Percentiles rank a stretch among this genome's conserved stretches.
Conservation (phyloP, 2,113 vertebrate genomes). For the Passer montanus region DNA sequence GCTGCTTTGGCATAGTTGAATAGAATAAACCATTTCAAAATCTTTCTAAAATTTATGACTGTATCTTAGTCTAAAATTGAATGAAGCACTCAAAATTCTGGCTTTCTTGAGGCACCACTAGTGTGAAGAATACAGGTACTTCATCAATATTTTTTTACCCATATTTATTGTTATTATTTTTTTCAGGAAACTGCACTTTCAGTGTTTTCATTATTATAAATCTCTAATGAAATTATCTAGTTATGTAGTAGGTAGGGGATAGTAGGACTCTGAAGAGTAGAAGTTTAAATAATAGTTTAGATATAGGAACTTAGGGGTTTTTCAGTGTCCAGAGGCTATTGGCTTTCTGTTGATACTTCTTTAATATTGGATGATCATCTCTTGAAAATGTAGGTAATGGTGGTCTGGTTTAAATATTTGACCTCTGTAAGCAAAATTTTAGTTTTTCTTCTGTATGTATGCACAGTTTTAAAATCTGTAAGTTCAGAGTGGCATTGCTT, state of each 20-base stretch:
- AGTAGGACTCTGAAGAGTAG: not conserved
- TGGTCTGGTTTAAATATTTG: not conserved
- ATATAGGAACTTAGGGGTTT: not conserved
- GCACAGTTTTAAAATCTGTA: not conserved
- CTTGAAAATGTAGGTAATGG: not conserved
- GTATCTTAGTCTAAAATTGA: not conserved
- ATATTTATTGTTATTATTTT: not conserved
- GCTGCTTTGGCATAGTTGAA: not conserved
- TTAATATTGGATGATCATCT: not conserved
- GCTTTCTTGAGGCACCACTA: not conserved
- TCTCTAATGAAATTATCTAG: not conserved
- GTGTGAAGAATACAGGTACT: not conserved
- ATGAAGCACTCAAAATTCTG: not conserved
- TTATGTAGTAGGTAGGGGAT: fast-evolving
- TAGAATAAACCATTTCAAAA: not conserved
- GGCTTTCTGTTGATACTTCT: not conserved
- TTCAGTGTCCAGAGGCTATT: not conserved
- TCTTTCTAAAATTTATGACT: not conserved
- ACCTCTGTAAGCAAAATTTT: not conserved
- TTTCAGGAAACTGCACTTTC: not conserved
- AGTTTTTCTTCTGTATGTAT: not conserved
- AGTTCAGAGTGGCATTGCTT: not conserved
- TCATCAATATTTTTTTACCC: not conserved
- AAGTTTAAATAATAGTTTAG: not conserved
- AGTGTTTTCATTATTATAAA: not conserved